phyloP scores from a whole-genome alignment of 53 echinoderm and acorn worm genomes.

The Holothuria scabra region DNA sequence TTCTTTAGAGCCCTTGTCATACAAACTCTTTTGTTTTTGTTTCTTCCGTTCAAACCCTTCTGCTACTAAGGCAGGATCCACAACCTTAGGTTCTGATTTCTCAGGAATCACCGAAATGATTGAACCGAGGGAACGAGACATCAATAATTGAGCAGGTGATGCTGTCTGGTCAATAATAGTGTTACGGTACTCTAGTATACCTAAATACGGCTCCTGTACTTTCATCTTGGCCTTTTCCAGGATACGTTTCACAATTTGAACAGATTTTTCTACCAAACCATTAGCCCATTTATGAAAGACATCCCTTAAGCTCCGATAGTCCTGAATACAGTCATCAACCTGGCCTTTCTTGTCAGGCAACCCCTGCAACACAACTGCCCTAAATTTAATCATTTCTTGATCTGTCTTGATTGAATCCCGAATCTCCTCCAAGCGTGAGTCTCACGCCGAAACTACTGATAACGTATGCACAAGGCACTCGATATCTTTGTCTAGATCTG shows the following conservation, averaged over 20 bases:
- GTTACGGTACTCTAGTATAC: conserved; percentile 26
- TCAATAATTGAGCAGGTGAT: conserved; percentile 41
- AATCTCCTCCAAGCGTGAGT: conserved; percentile 53
- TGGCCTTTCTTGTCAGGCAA: conserved; percentile 46
- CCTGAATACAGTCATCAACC: neutral
- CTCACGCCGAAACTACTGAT: conserved; percentile 61
- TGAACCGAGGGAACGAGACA: conserved; percentile 23
- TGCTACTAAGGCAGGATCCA: neutral
- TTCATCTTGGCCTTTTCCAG: conserved; percentile 35
- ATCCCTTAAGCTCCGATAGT: conserved; percentile 41
- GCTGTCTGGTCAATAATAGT: conserved; percentile 7
- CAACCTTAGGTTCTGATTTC: conserved; percentile 23
- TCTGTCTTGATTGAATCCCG: conserved; percentile 44
- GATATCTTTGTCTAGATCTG: conserved; percentile 23
- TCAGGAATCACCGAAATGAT: neutral
- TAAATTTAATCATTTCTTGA: conserved; percentile 47
- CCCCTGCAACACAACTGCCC: conserved; percentile 39
- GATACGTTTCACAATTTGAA: conserved; percentile 43
- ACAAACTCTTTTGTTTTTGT: neutral
- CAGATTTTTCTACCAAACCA: conserved; percentile 67
- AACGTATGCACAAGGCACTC: neutral
- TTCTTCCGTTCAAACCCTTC: neutral
- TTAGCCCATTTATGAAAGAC: conserved; percentile 47
- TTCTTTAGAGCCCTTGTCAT: conserved; percentile 5
- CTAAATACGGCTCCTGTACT: conserved; percentile 37